These are phyloP conservation scores for Labeo rohita DNA, from an alignment of 2,113 vertebrate genomes.

Conservation along the genomic window DNA sequence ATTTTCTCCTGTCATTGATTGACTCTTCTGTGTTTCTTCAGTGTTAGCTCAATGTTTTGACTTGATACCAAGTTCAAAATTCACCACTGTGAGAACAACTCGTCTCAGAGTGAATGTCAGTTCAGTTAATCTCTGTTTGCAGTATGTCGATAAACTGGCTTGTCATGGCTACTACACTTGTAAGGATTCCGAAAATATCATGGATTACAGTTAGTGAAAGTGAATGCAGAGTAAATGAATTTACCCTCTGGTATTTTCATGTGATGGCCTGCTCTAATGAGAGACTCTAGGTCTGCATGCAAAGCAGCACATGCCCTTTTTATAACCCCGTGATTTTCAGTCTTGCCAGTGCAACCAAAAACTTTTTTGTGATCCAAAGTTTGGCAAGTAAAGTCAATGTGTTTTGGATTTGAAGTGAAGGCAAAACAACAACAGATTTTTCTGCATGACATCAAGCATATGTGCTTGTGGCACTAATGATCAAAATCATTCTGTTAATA, in stretches of 20 bases:
- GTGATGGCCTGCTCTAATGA: conserved; percentile 33
- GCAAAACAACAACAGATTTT: conserved; percentile 29
- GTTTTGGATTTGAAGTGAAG: conserved; percentile 9
- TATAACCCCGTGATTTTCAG: background rate
- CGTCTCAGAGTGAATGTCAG: background rate
- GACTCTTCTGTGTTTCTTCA: background rate
- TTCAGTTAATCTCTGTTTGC: conserved; percentile 27
- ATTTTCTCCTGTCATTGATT: background rate
- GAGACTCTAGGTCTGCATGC: background rate
- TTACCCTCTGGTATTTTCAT: conserved; percentile 43
- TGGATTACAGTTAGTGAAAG: conserved; percentile 31
- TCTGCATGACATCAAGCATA: background rate
- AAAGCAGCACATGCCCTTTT: conserved; percentile 19
- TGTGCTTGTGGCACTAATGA: background rate
- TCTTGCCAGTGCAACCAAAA: background rate
- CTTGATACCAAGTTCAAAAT: background rate
- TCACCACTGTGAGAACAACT: background rate
- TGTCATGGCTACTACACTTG: background rate
- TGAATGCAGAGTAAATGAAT: conserved; percentile 32
- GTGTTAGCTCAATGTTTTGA: background rate
- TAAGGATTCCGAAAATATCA: background rate
- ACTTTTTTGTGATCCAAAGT: background rate
- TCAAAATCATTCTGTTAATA: conserved; percentile 12
- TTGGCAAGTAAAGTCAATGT: background rate
- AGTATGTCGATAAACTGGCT: background rate